Base-by-base conservation (phyloP, 2,113 vertebrate genomes). In the Jacana jacana region DNA sequence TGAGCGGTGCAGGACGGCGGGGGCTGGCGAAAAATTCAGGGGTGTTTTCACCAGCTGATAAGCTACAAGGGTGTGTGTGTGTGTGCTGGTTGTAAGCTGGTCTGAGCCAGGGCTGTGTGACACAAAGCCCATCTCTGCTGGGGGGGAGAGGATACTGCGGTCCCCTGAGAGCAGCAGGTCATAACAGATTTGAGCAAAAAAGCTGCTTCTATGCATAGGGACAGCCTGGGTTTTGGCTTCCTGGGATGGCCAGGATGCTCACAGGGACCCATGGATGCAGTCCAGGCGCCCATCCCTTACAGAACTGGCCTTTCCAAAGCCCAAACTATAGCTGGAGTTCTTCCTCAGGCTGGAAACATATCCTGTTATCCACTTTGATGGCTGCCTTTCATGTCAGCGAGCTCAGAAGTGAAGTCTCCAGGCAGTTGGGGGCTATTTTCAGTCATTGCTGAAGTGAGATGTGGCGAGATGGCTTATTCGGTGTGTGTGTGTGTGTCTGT, bases 91-190 rank as follows among this genome's bases (percentile, higher is more conserved):
- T 23, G 28, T 42, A 72, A 48, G 46, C 39, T 14, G 61, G 13
- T 13, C 55, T 40, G 54, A 66, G 58, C 18, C 27, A 25, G 35
- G 68, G 11, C 35, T 40, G 2, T 3, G 30, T 0, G 11, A 70
- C 64, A 66, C 20, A 49, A 31, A 85, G 14, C 31, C 52, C 17
- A 17, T 28, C 14, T 9, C 57, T 55, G 44, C 0, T 0, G 6
- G 5, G 7, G 7, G n/a, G n/a, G 7, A 66, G 24, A 55, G 46
- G 39, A 6, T 60, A 40, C 27, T 54, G 24, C 33, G 23, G 60
- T 39, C 24, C 40, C 19, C 33, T 13, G 46, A 13, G 40, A 31
- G 35, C 0, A 1, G 24, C 0, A 1, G 24, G 19, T 48, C 3
- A 0, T 15, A 13, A 11, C 2, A 64, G 27, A 39, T 54, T 31